Evolutionary conservation across 2,797 vertebrate species (phyloP), one percentile per base, ranked within the genome.

Genomic region (Sebastes hubbsi): DNA sequence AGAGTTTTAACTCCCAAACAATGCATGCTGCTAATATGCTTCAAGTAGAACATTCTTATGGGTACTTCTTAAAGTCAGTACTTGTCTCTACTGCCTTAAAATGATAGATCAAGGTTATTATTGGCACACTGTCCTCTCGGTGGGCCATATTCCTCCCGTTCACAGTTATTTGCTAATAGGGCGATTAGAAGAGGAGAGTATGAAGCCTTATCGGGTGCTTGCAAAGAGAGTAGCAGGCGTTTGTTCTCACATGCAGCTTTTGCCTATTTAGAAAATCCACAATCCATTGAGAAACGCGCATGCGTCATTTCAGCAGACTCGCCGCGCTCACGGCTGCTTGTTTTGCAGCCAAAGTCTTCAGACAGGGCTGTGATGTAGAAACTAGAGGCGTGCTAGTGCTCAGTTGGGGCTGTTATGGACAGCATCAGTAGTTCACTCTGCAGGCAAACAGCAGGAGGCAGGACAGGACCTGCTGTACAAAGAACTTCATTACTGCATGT

Each of bases 361-460:
- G 36, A 74, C 58, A 27, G 46, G 58, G 14, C 36, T 60, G 24
- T 75, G 72, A 49, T 69, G 60, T 22, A n/a, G 34, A 38, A 49
- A 64, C 68, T 34, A 56, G 72, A 71, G 61, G 49, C 24, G 6
- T 18, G 25, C 36, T 13, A 25, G 20, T 30, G 38, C 69, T 83
- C 32, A 75, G 65, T 60, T 25, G 25, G 75, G 52, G 54, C 68
- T 56, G 62, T 16, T 29, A 13, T 55, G 64, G 63, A 60, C n/a
- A 34, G 49, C 42, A 27, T 83, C 55, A 64, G 72, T 54, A 22
- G 11, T 62, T 72, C 18, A 54, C 62, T 77, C 42, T 70, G 65
- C 29, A 67, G 32, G 38, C 72, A 66, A 36, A 66, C 69, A 64
- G 75, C 74, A 79, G 79, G 79, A 86, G 64, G 76, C 71, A 76